These are phyloP conservation scores for Kradibia gibbosae DNA, from an alignment of 1,140 invertebrate species.

Conservation along the genomic window DNA sequence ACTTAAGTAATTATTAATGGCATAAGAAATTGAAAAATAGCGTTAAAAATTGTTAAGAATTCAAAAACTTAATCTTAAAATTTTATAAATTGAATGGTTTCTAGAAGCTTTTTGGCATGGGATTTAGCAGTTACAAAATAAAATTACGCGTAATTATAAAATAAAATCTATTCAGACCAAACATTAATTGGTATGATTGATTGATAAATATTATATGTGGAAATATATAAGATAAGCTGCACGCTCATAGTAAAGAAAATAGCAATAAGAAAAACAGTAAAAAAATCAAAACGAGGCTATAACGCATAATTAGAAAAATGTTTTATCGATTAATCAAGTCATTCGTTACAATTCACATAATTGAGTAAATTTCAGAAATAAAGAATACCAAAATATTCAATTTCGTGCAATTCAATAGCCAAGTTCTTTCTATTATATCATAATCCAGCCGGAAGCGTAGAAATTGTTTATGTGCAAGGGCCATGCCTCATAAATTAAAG, in stretches of 20 bases:
- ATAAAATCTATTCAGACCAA: slow-evolving; percentile 44
- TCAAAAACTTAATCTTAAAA: slow-evolving; percentile 18
- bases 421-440: slow-evolving; percentile 32
- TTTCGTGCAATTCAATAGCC: slow-evolving; percentile 33
- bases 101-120: slow-evolving; percentile 37
- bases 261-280: slow-evolving; percentile 24
- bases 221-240: slow-evolving; percentile 42
- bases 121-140: slow-evolving; percentile 38
- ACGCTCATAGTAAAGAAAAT: slow-evolving; percentile 48
- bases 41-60: slow-evolving; percentile 26
- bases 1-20: slow-evolving; percentile 33
- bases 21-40: slow-evolving; percentile 21
- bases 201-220: slow-evolving; percentile 39
- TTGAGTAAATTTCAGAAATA: slow-evolving; percentile 33
- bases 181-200: slow-evolving; percentile 39
- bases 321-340: slow-evolving; percentile 19
- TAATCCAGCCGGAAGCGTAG: slow-evolving; percentile 21
- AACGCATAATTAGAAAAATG: slow-evolving; percentile 28
- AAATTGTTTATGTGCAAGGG: slow-evolving; percentile 42
- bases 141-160: slow-evolving; percentile 45
- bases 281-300: slow-evolving; percentile 31
- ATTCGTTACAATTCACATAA: slow-evolving; percentile 29
- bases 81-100: slow-evolving; percentile 29
- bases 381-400: slow-evolving; percentile 36
- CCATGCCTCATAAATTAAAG: slow-evolving; percentile 51